Base-by-base conservation (phyloP, 2,113 vertebrate species). In the Callithrix jacchus region DNA sequence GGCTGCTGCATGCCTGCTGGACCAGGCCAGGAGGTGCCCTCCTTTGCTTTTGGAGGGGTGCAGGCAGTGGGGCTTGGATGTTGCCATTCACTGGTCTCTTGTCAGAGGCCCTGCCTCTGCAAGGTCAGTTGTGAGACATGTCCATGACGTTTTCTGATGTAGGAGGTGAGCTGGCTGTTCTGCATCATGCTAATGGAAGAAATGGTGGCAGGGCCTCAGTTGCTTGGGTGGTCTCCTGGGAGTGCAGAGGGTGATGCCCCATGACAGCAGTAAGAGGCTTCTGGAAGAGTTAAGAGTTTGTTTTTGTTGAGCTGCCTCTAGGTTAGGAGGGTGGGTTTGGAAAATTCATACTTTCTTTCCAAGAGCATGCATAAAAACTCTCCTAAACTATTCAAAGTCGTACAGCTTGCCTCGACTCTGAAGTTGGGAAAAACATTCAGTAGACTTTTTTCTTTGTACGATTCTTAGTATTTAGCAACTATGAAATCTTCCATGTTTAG, bases 121-220 rank as follows among this genome's bases (percentile, higher is more conserved):
- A 98, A 98, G 98, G 98, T 98, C 98, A 98, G 98, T 98, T 96
- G 92, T 93, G 93, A 93, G 97, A 96, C 18, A 64, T 81, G 77
- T 97, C 82, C 54, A 30, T 87, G 92, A 92, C 95, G 9, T 96
- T 96, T 97, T 74, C 76, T 91, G 64, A 80, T 66, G 49, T 45
- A 81, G 96, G 96, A 95, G 87, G 70, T 71, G 83, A 97, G 97
- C 93, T 96, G 97, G 58, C 93, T 98, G 97, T 97, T 97, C 90
- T 87, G 88, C 6, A 27, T 20, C 49, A 4, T 94, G 89, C 96
- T 98, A 85, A 92, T 90, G 70, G 96, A 80, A 82, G 89, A 84
- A 76, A 58, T 96, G 91, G 98, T 87, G 94, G 97, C 96, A 97
- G 94, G 93, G 0, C 23, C 68, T 97, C 27, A 20, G 95, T 96